A percentile compares a stretch with the other conserved stretches of the same genome.
Conservation (phyloP, 2,888 invertebrate species). For the Xestia sexstrigata region DNA sequence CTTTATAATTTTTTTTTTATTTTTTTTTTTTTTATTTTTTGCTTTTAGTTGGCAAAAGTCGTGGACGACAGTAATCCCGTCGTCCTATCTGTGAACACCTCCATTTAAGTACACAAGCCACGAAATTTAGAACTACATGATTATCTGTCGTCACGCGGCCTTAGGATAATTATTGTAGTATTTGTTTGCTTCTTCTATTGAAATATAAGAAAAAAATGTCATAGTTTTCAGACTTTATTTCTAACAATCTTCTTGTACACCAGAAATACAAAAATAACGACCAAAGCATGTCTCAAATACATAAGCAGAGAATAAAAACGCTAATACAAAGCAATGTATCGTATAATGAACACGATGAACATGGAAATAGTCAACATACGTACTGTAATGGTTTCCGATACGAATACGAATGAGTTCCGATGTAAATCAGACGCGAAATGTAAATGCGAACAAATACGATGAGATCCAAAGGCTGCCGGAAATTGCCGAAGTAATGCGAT, state of each 20-base stretch:
- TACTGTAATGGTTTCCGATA: slow-evolving; percentile 50
- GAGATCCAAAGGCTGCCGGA: slow-evolving; percentile 50
- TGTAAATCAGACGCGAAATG: slow-evolving; percentile 55
- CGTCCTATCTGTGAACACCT: too few relatives aligned
- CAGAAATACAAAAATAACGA: not conserved
- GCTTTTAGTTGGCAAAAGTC: too few relatives aligned
- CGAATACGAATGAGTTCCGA: slow-evolving; percentile 49
- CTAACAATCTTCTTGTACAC: not conserved
- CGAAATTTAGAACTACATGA: too few relatives aligned
- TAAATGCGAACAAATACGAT: slow-evolving; percentile 53
- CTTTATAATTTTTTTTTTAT: too few relatives aligned
- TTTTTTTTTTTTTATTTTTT: too few relatives aligned
- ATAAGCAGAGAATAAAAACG: slow-evolving; percentile 26
- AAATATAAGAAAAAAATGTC: not conserved
- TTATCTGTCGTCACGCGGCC: too few relatives aligned
- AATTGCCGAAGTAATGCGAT: slow-evolving; percentile 49
- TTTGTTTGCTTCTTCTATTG: not conserved
- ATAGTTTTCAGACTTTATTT: not conserved
- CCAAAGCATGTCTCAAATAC: slow-evolving; percentile 24
- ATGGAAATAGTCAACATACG: slow-evolving; percentile 60
- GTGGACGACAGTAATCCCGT: too few relatives aligned
- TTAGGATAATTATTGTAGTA: not conserved
- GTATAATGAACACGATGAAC: slow-evolving; percentile 49
- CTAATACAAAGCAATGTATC: slow-evolving; percentile 39
- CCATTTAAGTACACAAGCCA: too few relatives aligned